Conservation (phyloP, 2,113 vertebrate genomes). For the Pelvicachromis taeniatus region DNA sequence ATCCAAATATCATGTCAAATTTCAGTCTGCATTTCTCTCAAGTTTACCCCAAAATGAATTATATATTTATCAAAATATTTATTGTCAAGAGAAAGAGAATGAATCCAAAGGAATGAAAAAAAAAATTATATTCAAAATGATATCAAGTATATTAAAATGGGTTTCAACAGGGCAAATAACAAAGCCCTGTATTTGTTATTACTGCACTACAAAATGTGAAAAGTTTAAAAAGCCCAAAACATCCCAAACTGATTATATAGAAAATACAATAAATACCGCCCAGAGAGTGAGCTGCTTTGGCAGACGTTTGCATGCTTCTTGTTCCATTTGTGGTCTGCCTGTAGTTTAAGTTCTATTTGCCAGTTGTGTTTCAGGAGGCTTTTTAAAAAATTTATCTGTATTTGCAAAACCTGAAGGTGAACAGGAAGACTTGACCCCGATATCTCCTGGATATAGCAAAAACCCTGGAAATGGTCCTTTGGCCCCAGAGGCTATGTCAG, state of each 20-base stretch:
- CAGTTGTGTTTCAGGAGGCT: not conserved
- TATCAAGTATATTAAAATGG: not conserved
- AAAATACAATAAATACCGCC: not conserved
- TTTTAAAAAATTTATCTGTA: not conserved
- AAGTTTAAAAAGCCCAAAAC: not conserved
- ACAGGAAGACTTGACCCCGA: not conserved
- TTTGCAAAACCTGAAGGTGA: not conserved
- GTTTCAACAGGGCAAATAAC: not conserved
- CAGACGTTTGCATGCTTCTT: not conserved
- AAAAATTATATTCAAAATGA: not conserved
- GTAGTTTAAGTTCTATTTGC: not conserved
- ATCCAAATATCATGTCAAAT: not conserved
- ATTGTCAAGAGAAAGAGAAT: not conserved
- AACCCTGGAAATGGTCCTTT: not conserved
- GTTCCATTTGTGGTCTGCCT: not conserved
- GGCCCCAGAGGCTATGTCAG: not conserved
- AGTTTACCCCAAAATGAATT: not conserved
- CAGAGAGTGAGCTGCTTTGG: not conserved
- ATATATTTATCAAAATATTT: not conserved
- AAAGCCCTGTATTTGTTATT: not conserved
- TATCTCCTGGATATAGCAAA: not conserved
- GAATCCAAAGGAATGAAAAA: not conserved
- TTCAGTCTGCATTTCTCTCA: not conserved
- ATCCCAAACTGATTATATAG: accelerated
- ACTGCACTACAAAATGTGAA: not conserved